A percentile compares a stretch with the other conserved stretches of the same genome.
Conservation (phyloP, 2,113 vertebrate genomes). For the Megaptera novaeangliae region DNA sequence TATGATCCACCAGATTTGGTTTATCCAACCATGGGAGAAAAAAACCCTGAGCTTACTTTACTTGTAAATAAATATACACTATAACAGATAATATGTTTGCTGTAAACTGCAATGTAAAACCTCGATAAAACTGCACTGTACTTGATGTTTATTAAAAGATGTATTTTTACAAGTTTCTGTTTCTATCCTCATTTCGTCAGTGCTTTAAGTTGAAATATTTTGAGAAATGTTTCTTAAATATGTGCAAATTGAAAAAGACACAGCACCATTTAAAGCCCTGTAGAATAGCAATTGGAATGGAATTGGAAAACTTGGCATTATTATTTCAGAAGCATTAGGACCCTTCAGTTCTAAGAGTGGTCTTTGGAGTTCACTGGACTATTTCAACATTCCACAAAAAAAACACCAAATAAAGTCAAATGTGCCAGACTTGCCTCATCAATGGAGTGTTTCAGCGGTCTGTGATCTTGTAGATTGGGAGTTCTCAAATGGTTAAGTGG, state of each 20-base stretch:
- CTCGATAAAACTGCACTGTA: constrained; percentile 61
- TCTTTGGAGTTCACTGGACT: neutral
- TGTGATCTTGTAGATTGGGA: neutral
- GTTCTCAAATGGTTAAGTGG: neutral
- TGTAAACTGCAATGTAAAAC: constrained; percentile 61
- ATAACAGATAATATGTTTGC: constrained; percentile 41
- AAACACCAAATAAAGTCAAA: neutral
- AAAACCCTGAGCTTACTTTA: constrained; percentile 21
- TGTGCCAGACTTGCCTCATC: neutral
- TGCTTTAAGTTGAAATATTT: constrained; percentile 26
- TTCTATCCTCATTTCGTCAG: constrained; percentile 14
- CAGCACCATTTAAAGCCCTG: neutral
- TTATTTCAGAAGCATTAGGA: neutral
- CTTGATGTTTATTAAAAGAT: constrained; percentile 75
- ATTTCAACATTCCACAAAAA: neutral
- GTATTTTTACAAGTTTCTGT: constrained; percentile 73
- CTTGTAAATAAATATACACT: constrained; percentile 60
- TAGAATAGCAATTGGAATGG: neutral
- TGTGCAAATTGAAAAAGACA: neutral
- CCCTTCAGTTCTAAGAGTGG: neutral
- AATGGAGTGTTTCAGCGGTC: neutral
- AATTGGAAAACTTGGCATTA: neutral
- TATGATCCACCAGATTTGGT: neutral
- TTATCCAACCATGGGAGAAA: constrained; percentile 21
- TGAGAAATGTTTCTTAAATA: neutral